Base-by-base conservation (phyloP, 2,888 invertebrate genomes). In the Macrostomum cliftonense region DNA sequence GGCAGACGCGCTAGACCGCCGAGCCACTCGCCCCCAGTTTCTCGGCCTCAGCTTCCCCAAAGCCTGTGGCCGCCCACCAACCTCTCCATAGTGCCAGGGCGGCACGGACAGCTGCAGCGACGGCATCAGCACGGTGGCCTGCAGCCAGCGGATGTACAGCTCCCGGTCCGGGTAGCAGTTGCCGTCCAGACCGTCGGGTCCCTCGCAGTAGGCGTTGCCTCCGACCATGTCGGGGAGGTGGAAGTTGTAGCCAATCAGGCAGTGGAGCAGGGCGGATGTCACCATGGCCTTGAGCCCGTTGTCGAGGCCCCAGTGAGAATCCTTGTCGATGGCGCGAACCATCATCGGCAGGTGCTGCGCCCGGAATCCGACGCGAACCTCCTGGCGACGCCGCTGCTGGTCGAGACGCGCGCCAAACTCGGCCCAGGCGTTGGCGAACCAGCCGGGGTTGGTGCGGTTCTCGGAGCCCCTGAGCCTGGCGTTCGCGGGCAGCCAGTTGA, bases 61-160 rank as follows among this genome's bases (percentile, higher is more conserved):
- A n/a, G n/a, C n/a, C n/a, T n/a, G n/a, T n/a, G n/a, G 9, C 9
- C 28, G 5, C 28, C 28, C 28, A 28, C 28, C 9, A 9, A 58
- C 57, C 16, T 60, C 55, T 39, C 47, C 53, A 50, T 57, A 63
- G 1, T 48, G 45, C 59, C 88, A 0, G 76, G 72, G 65, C 0
- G 58, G 58, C 1, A 62, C 56, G 0, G 84, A 85, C 59, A 86
- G 88, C 62, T 88, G 81, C 70, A 91, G 81, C 0, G 87, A 82
- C 0, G 93, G 89, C 57, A 93, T 69, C 66, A 95, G 89, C 0
- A 84, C 82, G 1, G 83, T 81, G 60, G 89, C 73, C 62, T 84
- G 79, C 42, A 82, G 68, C 91, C 91, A 91, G 59, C 84, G 73
- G 21, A 83, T 77, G 59, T 79, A 81, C 2, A 73, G 61, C 54